These are phyloP conservation scores for Thermophis baileyi DNA, from an alignment of 2,113 vertebrate genomes.

Conservation along the genomic window DNA sequence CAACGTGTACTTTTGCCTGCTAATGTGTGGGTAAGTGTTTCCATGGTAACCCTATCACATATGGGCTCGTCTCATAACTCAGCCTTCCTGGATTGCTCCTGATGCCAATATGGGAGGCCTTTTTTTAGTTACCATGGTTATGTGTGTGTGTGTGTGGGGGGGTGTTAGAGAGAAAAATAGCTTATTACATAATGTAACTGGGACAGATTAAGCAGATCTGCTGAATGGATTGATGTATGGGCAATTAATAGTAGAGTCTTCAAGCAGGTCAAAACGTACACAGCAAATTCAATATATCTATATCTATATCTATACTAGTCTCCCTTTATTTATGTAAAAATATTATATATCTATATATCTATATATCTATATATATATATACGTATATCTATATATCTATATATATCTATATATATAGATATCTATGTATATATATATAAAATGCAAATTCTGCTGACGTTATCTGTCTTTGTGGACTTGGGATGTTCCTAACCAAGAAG, in stretches of 20 bases:
- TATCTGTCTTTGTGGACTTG: neutral
- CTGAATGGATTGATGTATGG: neutral
- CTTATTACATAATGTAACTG: conserved; percentile 38
- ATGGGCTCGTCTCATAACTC: conserved; percentile 66
- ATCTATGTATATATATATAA: no score
- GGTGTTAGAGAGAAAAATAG: conserved; percentile 37
- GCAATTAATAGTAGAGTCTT: conserved; percentile 13
- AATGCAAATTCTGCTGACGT: neutral
- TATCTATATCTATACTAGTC: no score
- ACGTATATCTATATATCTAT: no score
- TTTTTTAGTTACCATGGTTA: conserved; percentile 69
- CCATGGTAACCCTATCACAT: conserved; percentile 73
- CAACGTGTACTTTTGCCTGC: conserved; percentile 68
- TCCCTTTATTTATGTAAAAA: no score
- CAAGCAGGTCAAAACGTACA: neutral
- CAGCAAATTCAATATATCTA: accelerated
- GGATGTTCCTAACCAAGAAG: neutral
- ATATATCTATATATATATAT: no score
- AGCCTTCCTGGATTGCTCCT: conserved; percentile 70
- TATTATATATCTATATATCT: no score
- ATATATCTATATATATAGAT: no score
- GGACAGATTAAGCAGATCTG: conserved; percentile 40
- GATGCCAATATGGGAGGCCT: conserved; percentile 69
- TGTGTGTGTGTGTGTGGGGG: conserved; percentile 10
- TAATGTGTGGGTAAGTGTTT: conserved; percentile 72